Percentiles rank a stretch among this genome's conserved stretches.
Evolutionary conservation across 2,113 vertebrate species (phyloP).

Genomic region (Hydrochoerus hydrochaeris): DNA sequence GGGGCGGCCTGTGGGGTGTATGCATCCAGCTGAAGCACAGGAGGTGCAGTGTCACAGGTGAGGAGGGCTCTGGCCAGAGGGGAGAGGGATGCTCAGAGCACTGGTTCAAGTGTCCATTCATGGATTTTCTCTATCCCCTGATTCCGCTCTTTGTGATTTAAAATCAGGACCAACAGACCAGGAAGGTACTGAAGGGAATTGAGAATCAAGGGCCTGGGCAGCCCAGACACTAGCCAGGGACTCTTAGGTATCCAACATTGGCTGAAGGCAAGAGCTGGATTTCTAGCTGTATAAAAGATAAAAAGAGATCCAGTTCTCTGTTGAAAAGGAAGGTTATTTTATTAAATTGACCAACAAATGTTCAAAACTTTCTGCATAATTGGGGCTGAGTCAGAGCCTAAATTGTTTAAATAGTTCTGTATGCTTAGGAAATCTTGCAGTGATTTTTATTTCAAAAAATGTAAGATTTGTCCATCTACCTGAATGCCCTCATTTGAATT

Average conservation of each 20-base stretch:
- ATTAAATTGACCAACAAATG: background rate
- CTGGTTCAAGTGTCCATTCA: background rate
- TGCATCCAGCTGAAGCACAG: background rate
- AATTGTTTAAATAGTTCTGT: background rate
- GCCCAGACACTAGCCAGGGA: background rate
- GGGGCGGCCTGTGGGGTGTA: too few species aligned
- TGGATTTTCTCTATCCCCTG: background rate
- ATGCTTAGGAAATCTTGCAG: background rate
- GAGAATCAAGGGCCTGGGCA: background rate
- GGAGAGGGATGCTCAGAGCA: background rate
- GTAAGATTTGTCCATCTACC: background rate
- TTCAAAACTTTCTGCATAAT: constrained; percentile 14
- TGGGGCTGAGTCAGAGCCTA: background rate
- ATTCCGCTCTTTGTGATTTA: background rate
- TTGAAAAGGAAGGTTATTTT: constrained; percentile 1
- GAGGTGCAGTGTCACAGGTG: background rate
- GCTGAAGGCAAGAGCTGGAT: background rate
- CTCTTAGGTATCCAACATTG: background rate
- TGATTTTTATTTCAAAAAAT: background rate
- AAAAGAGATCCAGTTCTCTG: background rate
- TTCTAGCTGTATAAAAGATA: background rate
- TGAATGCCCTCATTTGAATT: constrained; percentile 37
- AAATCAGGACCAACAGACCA: background rate
- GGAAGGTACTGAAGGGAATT: background rate
- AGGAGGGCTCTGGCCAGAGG: background rate